Percentiles rank a stretch among this genome's conserved stretches.
Conservation (phyloP, 2,888 invertebrate genomes). For the Vanessa cardui region DNA sequence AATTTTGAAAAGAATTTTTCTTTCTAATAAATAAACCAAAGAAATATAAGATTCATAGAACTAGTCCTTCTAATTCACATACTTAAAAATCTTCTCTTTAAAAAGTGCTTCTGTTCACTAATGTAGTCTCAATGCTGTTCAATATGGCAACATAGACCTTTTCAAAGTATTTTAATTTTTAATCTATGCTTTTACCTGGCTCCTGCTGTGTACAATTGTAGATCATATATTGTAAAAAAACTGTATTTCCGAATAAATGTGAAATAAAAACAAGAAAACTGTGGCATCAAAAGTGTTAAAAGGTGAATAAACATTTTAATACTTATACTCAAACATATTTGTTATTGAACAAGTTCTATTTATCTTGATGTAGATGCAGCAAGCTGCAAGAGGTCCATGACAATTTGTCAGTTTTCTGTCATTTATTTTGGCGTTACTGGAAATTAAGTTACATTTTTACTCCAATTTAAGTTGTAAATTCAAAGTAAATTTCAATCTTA, state of each 20-base stretch:
- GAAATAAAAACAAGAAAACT: slow-evolving; percentile 3
- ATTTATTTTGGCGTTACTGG: slow-evolving; percentile 26
- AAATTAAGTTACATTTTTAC: slow-evolving; percentile 13
- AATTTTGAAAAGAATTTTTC: too few species aligned
- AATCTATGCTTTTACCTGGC: slow-evolving; percentile 9
- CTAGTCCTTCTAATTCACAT: too few species aligned
- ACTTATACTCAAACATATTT: not conserved
- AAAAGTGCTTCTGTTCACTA: too few species aligned
- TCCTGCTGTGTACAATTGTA: slow-evolving; percentile 3
- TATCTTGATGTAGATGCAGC: slow-evolving; percentile 22
- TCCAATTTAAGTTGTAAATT: not conserved
- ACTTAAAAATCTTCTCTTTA: too few species aligned
- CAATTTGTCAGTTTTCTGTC: slow-evolving; percentile 32
- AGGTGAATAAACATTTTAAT: slow-evolving; percentile 7
- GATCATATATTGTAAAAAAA: slow-evolving; percentile 1
- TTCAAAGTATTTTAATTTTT: not conserved
- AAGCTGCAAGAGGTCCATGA: slow-evolving; percentile 27
- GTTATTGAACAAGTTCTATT: slow-evolving; percentile 17
- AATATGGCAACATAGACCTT: too few species aligned
- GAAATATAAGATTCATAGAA: too few species aligned
- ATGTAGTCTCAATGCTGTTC: too few species aligned
- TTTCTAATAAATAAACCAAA: too few species aligned
- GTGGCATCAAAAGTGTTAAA: slow-evolving; percentile 3
- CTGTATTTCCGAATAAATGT: slow-evolving; percentile 1
- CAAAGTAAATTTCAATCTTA: not conserved